Percentiles rank a stretch among this genome's conserved stretches.
Conservation (phyloP, 1,140 invertebrate species). For the Drosophila setifemur region DNA sequence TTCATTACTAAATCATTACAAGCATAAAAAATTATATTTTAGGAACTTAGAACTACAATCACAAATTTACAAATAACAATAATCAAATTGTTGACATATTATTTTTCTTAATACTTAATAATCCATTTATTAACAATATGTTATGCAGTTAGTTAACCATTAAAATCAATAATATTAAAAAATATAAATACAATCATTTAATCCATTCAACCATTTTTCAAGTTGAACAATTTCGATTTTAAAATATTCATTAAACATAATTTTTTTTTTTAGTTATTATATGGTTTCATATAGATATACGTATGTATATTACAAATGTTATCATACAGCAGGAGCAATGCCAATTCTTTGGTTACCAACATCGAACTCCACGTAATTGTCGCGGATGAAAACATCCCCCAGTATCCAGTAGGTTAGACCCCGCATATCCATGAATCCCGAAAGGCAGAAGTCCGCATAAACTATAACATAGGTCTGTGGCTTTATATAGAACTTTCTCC, state of each 20-base stretch:
- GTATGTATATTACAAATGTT: background rate
- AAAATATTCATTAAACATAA: no score
- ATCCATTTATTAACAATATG: no score
- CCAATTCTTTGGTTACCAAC: constrained; percentile 87
- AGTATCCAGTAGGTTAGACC: constrained; percentile 38
- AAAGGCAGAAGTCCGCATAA: constrained; percentile 7
- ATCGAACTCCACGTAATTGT: constrained; percentile 88
- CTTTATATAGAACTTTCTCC: constrained; percentile 7
- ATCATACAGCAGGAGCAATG: constrained; percentile 62
- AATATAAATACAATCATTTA: background rate
- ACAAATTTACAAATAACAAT: no score
- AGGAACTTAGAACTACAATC: no score
- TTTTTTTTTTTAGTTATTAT: no score
- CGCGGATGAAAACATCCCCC: constrained; percentile 86
- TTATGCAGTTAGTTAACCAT: no score
- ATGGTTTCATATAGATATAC: no score
- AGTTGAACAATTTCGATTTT: no score
- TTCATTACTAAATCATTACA: no score
- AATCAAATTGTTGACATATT: background rate
- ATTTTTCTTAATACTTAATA: background rate
- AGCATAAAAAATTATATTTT: no score
- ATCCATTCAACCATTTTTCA: no score
- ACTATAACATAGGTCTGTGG: constrained; percentile 27
- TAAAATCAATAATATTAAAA: background rate
- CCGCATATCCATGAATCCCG: constrained; percentile 31